Conservation (phyloP, 2,113 vertebrate genomes). For the Cygnus buccinator region DNA sequence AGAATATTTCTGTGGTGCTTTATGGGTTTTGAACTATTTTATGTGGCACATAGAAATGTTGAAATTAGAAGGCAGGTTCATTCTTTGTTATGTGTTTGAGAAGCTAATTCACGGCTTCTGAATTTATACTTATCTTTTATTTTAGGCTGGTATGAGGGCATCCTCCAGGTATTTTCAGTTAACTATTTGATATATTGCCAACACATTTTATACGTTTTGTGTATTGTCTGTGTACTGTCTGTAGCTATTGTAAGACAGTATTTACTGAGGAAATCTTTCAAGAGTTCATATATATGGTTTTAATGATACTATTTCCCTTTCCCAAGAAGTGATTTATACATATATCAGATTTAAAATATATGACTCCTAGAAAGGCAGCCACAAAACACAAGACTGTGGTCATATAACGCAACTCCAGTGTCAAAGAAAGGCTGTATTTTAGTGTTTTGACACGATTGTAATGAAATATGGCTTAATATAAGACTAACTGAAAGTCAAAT, state of each 20-base stretch:
- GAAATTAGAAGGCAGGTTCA: background rate
- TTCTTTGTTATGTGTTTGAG: background rate
- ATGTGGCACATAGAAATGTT: background rate
- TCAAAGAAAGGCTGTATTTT: conserved; percentile 22
- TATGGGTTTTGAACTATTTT: background rate
- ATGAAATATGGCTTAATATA: conserved; percentile 34
- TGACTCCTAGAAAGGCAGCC: background rate
- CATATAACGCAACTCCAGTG: background rate
- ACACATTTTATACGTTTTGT: background rate
- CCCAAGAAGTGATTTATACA: conserved; percentile 3
- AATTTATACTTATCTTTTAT: background rate
- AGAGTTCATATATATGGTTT: background rate
- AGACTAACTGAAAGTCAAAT: background rate
- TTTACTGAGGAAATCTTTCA: background rate
- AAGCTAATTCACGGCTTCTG: background rate
- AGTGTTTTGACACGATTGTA: background rate
- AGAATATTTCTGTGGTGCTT: background rate
- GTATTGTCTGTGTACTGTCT: background rate
- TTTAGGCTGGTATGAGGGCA: background rate
- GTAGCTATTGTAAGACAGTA: background rate
- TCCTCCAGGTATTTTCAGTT: background rate
- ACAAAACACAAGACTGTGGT: conserved; percentile 5
- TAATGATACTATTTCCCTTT: conserved; percentile 14
- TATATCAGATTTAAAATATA: conserved; percentile 18
- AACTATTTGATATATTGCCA: background rate